Base-by-base conservation (phyloP, 2,888 invertebrate species). In the Tenthredo livida region DNA sequence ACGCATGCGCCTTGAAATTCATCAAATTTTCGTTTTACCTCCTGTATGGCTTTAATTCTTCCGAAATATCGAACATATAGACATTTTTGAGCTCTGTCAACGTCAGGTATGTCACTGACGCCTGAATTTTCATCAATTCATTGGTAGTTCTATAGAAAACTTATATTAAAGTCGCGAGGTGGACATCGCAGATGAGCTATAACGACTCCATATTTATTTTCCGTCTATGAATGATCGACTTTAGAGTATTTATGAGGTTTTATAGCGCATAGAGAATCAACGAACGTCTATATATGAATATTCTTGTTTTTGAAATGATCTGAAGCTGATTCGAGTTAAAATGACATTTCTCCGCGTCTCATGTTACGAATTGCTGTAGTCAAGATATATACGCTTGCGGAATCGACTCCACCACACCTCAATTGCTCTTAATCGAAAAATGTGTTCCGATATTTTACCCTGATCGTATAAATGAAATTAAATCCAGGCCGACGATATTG, bases 81-180 rank as follows among this genome's bases (percentile, higher is more conserved):
- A 37, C 84, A 17, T 29, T 5, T 47, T 29, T 43, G 10, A 9
- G 25, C 29, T 43, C 29, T 12, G 12, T 37, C 84, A 50, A n/a
- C 15, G 33, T 21, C 5, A 17, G 50, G 84, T 65, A 50, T 50
- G 25, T 25, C 54, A 54, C 70, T 37, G 33, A 85, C 70, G 15
- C 17, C 29, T 12, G n/a, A 77, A 50, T 50, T 29, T 50, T 77
- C n/a, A 29, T 29, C 12, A 50, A 50, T 25, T 50, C 15, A 47
- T 70, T 9, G 72, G 5, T 50, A 47, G 10, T 67, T 25, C 47
- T 29, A 58, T 73, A 65, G 43, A 40, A 86, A 37, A 29, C 82
- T 80, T 54, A 80, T 85, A 88, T 89, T n/a, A 77, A 77, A 77
- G 75, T 77, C 75, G 50, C 50, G 50, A 77, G 50, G 33, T 50